phyloP scores from a whole-genome alignment of 2,888 invertebrate species.

The Drosophila peninsularis region DNA sequence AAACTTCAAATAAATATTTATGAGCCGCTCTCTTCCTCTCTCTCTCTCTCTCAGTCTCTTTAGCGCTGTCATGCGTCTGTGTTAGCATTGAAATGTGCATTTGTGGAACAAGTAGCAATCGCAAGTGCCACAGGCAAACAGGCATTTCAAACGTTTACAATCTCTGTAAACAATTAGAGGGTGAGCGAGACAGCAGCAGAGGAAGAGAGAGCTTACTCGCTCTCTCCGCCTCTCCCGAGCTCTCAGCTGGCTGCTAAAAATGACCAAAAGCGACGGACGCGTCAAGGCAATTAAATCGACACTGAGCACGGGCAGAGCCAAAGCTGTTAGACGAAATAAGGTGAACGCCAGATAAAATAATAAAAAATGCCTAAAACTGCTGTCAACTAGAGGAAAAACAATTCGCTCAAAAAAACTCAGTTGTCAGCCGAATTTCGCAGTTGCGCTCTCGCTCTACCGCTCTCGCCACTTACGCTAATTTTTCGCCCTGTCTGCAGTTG shows the following conservation, averaged over 20 bases:
- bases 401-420: slow-evolving; percentile 33
- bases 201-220: slow-evolving; percentile 6
- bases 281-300: slow-evolving; percentile 48
- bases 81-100: slow-evolving; percentile 63
- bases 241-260: slow-evolving; percentile 21
- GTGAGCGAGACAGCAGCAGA: not conserved
- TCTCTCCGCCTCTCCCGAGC: slow-evolving; percentile 7
- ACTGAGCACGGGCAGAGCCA: slow-evolving; percentile 20
- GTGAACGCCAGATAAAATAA: slow-evolving; percentile 21
- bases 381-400: slow-evolving; percentile 5
- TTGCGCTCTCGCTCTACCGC: not conserved
- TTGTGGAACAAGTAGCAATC: slow-evolving; percentile 39
- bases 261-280: slow-evolving; percentile 39
- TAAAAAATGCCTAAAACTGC: slow-evolving; percentile 7
- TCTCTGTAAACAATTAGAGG: slow-evolving; percentile 37
- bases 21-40: slow-evolving; percentile 8
- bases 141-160: slow-evolving; percentile 42
- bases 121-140: slow-evolving; percentile 19
- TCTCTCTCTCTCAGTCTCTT: not conserved
- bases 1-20: slow-evolving; percentile 55
- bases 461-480: slow-evolving; percentile 63
- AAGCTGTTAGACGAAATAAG: slow-evolving; percentile 36
- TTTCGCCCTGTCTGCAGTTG: slow-evolving; percentile 60
- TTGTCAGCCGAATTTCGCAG: not conserved
- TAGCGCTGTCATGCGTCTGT: not conserved